Percentiles rank a stretch among this genome's conserved stretches.
phyloP scores from a whole-genome alignment of 2,888 invertebrate species.

The Gortyna flavago region DNA sequence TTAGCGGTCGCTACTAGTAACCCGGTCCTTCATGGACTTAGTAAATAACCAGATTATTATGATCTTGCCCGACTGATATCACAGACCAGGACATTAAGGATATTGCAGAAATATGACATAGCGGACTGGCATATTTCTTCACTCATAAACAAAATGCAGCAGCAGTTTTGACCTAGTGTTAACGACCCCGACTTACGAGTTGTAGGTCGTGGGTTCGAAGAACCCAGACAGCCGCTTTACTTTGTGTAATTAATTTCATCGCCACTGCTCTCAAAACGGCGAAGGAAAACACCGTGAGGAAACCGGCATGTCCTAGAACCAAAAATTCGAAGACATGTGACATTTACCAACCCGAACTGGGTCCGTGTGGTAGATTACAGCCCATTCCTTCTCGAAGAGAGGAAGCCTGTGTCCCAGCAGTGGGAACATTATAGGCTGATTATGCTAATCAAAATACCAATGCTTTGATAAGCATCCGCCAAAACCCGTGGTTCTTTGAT shows the following conservation, averaged over 20 bases:
- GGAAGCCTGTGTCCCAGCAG: no score
- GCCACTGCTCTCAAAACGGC: neutral
- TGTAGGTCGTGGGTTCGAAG: neutral
- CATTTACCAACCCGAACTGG: no score
- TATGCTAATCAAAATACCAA: no score
- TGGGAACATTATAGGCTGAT: no score
- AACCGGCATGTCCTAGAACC: neutral
- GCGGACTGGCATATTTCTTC: neutral
- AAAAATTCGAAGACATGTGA: no score
- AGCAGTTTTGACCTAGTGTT: neutral
- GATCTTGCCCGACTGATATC: neutral
- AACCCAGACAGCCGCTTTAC: neutral
- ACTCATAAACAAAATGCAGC: neutral
- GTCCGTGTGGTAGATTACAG: no score
- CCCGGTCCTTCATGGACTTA: conserved; percentile 5
- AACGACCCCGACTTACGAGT: neutral
- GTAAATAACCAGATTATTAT: conserved; percentile 3
- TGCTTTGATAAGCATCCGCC: no score
- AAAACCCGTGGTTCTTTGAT: no score
- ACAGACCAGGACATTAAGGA: neutral
- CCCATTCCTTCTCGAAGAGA: no score
- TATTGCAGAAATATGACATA: neutral
- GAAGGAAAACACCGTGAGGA: neutral
- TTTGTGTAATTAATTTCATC: neutral
- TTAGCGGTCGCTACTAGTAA: conserved; percentile 1